Percentiles rank a stretch among this genome's conserved stretches.
Conservation (phyloP, 1,140 invertebrate species). For the Danaus plexippus region DNA sequence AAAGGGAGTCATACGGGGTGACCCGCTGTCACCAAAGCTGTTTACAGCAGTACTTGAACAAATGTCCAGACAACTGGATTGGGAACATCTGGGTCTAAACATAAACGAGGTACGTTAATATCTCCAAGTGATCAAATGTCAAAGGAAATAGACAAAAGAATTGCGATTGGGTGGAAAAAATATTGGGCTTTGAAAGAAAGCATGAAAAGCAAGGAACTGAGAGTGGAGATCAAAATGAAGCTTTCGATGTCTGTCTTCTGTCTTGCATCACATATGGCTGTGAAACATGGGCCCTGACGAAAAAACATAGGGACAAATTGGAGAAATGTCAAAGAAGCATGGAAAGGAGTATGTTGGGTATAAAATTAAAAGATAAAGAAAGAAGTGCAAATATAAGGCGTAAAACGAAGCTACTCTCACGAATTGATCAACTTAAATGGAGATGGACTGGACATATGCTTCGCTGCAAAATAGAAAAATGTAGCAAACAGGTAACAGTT, state of each 20-base stretch:
- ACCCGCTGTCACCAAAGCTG: too few species aligned
- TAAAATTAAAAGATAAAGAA: neutral
- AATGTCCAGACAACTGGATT: too few species aligned
- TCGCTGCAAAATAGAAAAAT: too few species aligned
- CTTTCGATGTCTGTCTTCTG: conserved; percentile 8
- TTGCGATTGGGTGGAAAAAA: conserved; percentile 11
- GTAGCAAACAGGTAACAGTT: too few species aligned
- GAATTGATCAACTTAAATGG: too few species aligned
- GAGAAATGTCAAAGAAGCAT: conserved; percentile 4
- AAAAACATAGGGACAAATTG: conserved; percentile 3
- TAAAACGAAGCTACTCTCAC: neutral
- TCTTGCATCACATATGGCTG: neutral
- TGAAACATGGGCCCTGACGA: conserved; percentile 2
- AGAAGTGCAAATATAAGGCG: neutral
- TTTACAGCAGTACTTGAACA: too few species aligned
- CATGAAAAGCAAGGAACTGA: conserved; percentile 1
- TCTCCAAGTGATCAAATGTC: conserved; percentile 1
- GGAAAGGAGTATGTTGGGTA: neutral
- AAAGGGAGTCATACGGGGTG: too few species aligned
- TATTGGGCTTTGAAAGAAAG: conserved; percentile 11
- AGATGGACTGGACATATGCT: too few species aligned
- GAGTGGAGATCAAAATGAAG: conserved; percentile 3
- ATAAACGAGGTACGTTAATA: too few species aligned
- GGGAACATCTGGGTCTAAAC: too few species aligned
- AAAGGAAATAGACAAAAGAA: conserved; percentile 14